Evolutionary conservation across 1,140 invertebrate species (phyloP).

Genomic region (Phortica variegata): DNA sequence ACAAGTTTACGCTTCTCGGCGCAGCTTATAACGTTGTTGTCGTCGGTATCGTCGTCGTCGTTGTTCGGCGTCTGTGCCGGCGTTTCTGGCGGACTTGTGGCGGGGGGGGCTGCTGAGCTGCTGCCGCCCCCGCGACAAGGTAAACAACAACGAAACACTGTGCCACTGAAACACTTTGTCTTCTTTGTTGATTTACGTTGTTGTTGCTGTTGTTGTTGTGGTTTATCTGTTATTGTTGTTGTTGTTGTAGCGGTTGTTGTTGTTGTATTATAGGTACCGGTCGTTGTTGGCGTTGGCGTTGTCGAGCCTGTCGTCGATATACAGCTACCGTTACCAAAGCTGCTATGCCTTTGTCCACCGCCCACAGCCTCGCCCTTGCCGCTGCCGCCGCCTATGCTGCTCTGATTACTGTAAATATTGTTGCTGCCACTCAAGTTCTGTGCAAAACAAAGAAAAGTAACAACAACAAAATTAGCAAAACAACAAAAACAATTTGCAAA

Average conservation of each 20-base stretch:
- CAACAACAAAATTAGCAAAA: no score
- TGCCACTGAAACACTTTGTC: constrained; percentile 58
- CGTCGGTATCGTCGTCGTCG: constrained; percentile 2
- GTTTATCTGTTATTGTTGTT: no score
- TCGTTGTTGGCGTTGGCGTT: no score
- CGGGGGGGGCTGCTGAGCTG: constrained; percentile 63
- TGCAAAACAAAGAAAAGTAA: constrained; percentile 6
- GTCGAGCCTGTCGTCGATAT: no score
- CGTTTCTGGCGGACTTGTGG: constrained; percentile 56
- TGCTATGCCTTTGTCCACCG: neutral
- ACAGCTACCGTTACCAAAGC: neutral
- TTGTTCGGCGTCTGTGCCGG: constrained; percentile 32
- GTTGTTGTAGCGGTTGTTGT: no score
- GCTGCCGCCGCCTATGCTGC: neutral
- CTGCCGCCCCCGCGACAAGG: constrained; percentile 66
- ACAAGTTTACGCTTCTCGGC: no score
- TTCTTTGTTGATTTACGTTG: constrained; percentile 42
- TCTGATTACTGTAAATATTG: constrained; percentile 6
- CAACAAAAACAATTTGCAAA: neutral
- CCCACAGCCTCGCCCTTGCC: neutral
- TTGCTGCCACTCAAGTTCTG: constrained; percentile 33
- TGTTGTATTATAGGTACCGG: no score
- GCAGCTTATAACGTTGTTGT: neutral
- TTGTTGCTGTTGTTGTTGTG: constrained; percentile 24
- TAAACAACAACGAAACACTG: constrained; percentile 68